Evolutionary conservation across 2,888 invertebrate genomes (phyloP), one percentile per base, ranked within the genome.

Genomic region (Aphelenchoides bicaudatus): DNA sequence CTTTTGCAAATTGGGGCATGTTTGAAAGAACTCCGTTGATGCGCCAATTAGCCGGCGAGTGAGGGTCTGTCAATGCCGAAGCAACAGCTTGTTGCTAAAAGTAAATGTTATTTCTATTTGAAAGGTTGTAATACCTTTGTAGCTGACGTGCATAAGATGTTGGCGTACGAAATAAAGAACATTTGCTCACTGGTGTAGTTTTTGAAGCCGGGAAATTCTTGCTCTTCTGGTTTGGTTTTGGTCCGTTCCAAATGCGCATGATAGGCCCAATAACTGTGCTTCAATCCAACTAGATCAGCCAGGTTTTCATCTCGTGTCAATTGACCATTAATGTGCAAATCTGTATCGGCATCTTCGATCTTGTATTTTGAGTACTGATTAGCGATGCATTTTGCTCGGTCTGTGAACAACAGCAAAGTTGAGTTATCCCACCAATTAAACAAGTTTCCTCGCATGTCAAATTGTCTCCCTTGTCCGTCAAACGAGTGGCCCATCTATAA

Each of bases 401-500:
- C 84, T 75, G 91, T 90, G 81, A 96, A 98, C 55, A 86, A 86
- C 0, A 29, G 21, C n/a, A 50, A 88, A 0, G 94, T 94, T 8
- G 86, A 86, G 72, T 90, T 88, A 75, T 92, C 90, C 96, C 98
- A 98, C 96, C 96, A 98, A 66, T 89, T 89, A 79, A 91, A 88
- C 59, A 96, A 82, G 80, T 96, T 96, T 0, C 98, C 98, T 72
- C 88, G 85, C 81, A 88, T 88, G 79, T 98, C 96, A 81, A 91
- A 98, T 81, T 93, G 91, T 21, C 94, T 83, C 0, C 96, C 56
- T 82, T 91, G 90, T 46, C 68, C 70, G 49, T 70, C 70, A 60
- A 66, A 70, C 1, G 66, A 68, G 43, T 70, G 70, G 69, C 70
- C 43, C 16, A 54, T 54, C 30, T n/a, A n/a, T n/a, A n/a, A n/a